These are phyloP conservation scores for Scolopax mira DNA, from an alignment of 2,113 vertebrate species.

Conservation along the genomic window DNA sequence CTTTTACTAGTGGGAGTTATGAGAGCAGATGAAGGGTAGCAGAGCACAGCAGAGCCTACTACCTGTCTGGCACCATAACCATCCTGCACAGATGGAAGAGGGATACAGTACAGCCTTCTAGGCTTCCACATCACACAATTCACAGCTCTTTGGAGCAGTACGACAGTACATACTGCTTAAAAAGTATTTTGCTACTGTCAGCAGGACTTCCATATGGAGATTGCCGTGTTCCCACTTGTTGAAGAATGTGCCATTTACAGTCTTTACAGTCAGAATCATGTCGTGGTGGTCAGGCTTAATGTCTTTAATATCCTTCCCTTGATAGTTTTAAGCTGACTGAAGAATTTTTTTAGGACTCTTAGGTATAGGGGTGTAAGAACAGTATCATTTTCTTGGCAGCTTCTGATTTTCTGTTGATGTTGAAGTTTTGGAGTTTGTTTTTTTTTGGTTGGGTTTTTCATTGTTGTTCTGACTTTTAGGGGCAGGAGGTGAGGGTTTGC, in stretches of 20 bases:
- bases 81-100: not conserved
- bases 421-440: not conserved
- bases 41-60: slow-evolving; percentile 24
- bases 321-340: not conserved
- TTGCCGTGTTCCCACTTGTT: not conserved
- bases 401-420: not conserved
- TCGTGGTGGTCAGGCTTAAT: not conserved
- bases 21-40: slow-evolving; percentile 49
- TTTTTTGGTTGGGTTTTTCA: not conserved
- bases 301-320: not conserved
- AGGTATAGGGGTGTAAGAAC: not conserved
- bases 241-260: not conserved
- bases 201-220: not conserved
- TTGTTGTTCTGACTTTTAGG: not conserved
- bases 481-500: not conserved
- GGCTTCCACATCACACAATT: not conserved
- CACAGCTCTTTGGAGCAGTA: not conserved
- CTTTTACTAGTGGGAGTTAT: slow-evolving; percentile 34
- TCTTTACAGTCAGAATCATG: not conserved
- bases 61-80: slow-evolving; percentile 43
- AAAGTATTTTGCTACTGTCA: not conserved
- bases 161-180: not conserved
- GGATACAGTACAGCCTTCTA: not conserved
- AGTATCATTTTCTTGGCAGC: not conserved
- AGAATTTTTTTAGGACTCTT: not conserved